These are phyloP conservation scores for Poecile atricapillus DNA, from an alignment of 2,113 vertebrate genomes.

Conservation along the genomic window DNA sequence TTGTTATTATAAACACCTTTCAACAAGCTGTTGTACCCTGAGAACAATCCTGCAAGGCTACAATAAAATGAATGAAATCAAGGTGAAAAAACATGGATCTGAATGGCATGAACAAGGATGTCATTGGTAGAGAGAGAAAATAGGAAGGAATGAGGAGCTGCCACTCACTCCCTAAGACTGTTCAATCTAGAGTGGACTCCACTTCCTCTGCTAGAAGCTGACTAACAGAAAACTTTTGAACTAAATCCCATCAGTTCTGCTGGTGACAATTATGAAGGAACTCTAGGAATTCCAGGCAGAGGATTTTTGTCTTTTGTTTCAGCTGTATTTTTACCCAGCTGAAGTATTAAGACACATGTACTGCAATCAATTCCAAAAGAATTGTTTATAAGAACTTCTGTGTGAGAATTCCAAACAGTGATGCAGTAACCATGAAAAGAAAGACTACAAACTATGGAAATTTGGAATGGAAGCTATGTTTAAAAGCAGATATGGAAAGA, in stretches of 20 bases:
- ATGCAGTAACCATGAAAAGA: background rate
- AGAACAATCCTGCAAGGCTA: constrained; percentile 39
- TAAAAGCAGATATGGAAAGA: background rate
- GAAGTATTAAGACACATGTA: background rate
- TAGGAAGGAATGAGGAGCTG: background rate
- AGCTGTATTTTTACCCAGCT: background rate
- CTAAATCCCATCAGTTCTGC: background rate
- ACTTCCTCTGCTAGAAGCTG: background rate
- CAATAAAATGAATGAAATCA: constrained; percentile 34
- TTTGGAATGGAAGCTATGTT: background rate
- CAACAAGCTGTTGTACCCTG: constrained; percentile 37
- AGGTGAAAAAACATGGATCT: constrained; percentile 23
- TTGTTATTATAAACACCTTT: constrained; percentile 65
- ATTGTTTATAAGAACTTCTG: background rate
- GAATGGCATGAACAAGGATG: background rate
- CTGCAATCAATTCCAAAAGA: background rate
- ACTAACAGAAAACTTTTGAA: background rate
- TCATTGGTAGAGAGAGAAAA: background rate
- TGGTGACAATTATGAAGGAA: background rate
- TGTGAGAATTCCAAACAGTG: background rate
- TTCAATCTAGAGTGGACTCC: background rate
- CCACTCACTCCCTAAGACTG: background rate
- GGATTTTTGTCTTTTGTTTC: background rate
- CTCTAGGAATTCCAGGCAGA: background rate
- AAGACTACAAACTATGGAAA: background rate